Evolutionary conservation across 2,113 vertebrate genomes (phyloP).

Genomic region (Ploceus nigricollis): DNA sequence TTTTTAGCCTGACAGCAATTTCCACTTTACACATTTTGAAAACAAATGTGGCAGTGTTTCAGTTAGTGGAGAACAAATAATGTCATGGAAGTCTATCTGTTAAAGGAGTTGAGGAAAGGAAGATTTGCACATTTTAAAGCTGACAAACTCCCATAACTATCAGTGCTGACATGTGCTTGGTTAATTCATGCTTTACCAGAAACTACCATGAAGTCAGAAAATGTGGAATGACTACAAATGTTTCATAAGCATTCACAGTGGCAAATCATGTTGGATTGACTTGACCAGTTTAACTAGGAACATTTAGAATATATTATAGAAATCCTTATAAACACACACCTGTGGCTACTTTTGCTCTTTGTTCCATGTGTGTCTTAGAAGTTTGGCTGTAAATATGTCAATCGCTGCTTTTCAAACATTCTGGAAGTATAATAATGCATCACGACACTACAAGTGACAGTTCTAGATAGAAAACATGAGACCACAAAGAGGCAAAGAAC

Average conservation of each 20-base stretch:
- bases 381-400: background rate
- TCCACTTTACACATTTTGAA: slow-evolving; percentile 35
- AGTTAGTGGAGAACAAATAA: background rate
- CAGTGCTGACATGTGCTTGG: background rate
- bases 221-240: background rate
- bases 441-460: background rate
- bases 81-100: background rate
- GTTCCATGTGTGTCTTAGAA: background rate
- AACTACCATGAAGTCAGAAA: background rate
- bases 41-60: slow-evolving; percentile 50
- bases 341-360: background rate
- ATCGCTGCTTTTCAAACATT: background rate
- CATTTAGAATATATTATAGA: background rate
- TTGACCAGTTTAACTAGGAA: background rate
- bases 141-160: background rate
- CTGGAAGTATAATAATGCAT: background rate
- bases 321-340: background rate
- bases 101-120: background rate
- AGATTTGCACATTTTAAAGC: slow-evolving; percentile 20
- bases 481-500: background rate
- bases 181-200: slow-evolving; percentile 15
- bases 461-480: background rate
- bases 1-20: slow-evolving; percentile 38
- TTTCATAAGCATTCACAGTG: background rate
- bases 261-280: background rate